Conservation (phyloP, 2,888 invertebrate genomes). For the Caenorhabditis afra region DNA sequence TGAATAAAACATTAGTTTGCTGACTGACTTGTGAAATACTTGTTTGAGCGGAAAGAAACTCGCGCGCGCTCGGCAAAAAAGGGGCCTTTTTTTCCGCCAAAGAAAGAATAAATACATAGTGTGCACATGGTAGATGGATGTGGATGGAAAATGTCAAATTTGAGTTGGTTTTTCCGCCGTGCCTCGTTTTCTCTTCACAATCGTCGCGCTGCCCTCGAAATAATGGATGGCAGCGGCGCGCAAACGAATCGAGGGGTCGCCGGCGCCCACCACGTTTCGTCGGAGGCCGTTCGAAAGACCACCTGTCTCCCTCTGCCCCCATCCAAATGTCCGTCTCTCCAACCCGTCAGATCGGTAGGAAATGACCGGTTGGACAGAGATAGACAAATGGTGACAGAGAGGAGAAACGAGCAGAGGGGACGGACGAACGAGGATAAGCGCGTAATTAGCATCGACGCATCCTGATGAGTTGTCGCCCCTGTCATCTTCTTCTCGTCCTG, state of each 20-base stretch:
- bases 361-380: too few species aligned
- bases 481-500: neutral
- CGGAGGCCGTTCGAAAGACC: slow-evolving; percentile 8
- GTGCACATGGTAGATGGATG: too few species aligned
- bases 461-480: neutral
- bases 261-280: too few species aligned
- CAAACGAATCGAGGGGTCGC: neutral
- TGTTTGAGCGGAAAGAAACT: slow-evolving; percentile 24
- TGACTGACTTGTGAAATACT: slow-evolving; percentile 44
- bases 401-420: slow-evolving; percentile 39
- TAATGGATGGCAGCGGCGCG: slow-evolving; percentile 12
- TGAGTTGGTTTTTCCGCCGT: slow-evolving; percentile 4
- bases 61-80: neutral
- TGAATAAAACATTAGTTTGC: slow-evolving; percentile 60
- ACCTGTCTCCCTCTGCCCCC: slow-evolving; percentile 19
- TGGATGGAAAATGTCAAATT: slow-evolving; percentile 33
- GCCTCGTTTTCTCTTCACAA: neutral
- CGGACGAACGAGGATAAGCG: slow-evolving; percentile 17
- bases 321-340: too few species aligned
- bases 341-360: too few species aligned
- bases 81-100: neutral
- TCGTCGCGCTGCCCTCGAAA: slow-evolving; percentile 5
- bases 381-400: neutral
- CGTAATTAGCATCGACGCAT: slow-evolving; percentile 32
- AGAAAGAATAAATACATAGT: neutral